Evolutionary conservation across 1,140 invertebrate genomes (phyloP).

Genomic region (Drepana arcuata): DNA sequence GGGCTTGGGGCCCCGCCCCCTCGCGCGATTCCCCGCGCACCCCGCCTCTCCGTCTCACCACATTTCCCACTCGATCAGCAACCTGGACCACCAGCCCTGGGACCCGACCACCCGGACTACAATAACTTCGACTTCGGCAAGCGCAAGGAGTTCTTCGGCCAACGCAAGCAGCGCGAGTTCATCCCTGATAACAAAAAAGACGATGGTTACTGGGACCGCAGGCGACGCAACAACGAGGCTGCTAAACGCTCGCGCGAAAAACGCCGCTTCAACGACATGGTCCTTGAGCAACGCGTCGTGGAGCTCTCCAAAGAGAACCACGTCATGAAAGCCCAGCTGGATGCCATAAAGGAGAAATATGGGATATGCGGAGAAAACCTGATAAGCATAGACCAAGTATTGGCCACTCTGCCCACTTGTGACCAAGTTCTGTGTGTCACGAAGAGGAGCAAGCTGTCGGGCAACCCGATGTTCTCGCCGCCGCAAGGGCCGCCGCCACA

Average conservation of each 20-base stretch:
- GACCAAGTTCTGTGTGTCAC: slow-evolving; percentile 87
- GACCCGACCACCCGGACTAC: slow-evolving; percentile 59
- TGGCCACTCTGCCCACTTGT: slow-evolving; percentile 85
- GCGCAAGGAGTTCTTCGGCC: slow-evolving; percentile 85
- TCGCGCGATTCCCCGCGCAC: slow-evolving; percentile 36
- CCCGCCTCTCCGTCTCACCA: slow-evolving; percentile 52
- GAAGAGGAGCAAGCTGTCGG: slow-evolving; percentile 82
- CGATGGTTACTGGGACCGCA: slow-evolving; percentile 96
- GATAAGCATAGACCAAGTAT: slow-evolving; percentile 89
- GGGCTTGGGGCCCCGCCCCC: slow-evolving; percentile 40
- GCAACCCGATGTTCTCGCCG: slow-evolving; percentile 72
- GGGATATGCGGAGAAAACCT: slow-evolving; percentile 90
- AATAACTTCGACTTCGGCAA: slow-evolving; percentile 72
- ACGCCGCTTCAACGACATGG: slow-evolving; percentile 96
- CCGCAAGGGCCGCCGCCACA: slow-evolving; percentile 79
- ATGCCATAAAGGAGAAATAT: slow-evolving; percentile 94
- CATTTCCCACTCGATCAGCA: slow-evolving; percentile 54
- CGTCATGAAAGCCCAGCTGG: slow-evolving; percentile 91
- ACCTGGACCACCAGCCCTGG: slow-evolving; percentile 45
- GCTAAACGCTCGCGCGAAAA: slow-evolving; percentile 96
- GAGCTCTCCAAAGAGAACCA: slow-evolving; percentile 96
- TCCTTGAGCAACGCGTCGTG: slow-evolving; percentile 92
- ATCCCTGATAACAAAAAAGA: slow-evolving; percentile 98
- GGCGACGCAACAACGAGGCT: slow-evolving; percentile 95
- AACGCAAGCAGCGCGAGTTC: slow-evolving; percentile 95